Base-by-base conservation (phyloP, 2,113 vertebrate genomes). In the Bolborhynchus lineola region DNA sequence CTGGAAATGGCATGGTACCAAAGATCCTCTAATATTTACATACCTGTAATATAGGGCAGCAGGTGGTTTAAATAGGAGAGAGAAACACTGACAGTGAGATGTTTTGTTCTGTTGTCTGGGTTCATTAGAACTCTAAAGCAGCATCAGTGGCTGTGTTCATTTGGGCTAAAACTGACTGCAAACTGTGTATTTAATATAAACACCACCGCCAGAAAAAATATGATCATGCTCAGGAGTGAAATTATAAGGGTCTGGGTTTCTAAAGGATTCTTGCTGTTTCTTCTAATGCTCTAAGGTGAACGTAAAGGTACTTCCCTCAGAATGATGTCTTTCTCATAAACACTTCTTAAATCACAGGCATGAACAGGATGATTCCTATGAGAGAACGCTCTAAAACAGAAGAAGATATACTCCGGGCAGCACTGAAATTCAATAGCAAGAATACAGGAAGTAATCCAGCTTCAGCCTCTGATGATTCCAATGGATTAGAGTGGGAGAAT, bases 401-500 rank as follows among this genome's bases (percentile, higher is more conserved):
- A 96, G 99, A 99, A 93, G 99, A 99, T 97, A 99, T 99, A 77
- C 98, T 99, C 31, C 98, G 98, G 7, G 99, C 99, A 1, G 99
- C 99, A 1, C 98, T 99, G 35, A 98, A 95, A 62, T 98, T 97
- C 4, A 97, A 97, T 21, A 70, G 93, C 88, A 98, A 91, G 95
- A 98, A 91, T 92, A 44, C 97, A 1, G 97, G 97, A 21, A 99
- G 99, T 44, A 98, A 99, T 19, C 98, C 98, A 1, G 86, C 99
- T 8, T 99, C 99, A 0, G 98, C 99, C 80, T 99, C 99, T 0
- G 99, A 99, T 11, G 99, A 99, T 46, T 99, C 99, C 63, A 99
- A 98, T 1, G 99, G 99, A 2, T 97, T 99, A 71, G 99, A 99
- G 97, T 99, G 99, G 99, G 99, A 99, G 97, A 99, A 99, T 24